phyloP scores from a whole-genome alignment of 2,797 vertebrate species.

The Dipus sagitta region DNA sequence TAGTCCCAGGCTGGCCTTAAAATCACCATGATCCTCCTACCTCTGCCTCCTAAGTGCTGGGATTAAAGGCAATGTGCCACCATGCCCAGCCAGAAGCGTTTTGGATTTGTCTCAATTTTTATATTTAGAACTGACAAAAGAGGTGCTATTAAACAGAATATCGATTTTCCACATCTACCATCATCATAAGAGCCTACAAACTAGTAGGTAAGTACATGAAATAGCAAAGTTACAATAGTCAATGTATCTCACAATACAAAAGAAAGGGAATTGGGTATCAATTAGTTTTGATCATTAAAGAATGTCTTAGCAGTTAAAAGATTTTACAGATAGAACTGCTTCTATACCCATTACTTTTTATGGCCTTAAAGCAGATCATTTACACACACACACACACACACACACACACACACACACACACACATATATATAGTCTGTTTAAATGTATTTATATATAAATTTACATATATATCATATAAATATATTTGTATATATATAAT shows the following conservation, averaged over 20 bases:
- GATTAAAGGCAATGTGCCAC: no score
- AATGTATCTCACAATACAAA: conserved; percentile 20
- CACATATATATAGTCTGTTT: no score
- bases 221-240: not conserved
- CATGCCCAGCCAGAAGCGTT: not conserved
- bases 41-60: no score
- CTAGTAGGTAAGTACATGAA: not conserved
- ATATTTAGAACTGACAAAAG: conserved; percentile 21
- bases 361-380: not conserved
- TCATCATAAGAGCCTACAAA: not conserved
- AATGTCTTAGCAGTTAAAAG: conserved; percentile 42
- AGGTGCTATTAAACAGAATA: not conserved
- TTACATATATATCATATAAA: no score
- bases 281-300: not conserved
- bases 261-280: conserved; percentile 26
- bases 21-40: no score
- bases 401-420: no score
- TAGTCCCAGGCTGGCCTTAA: no score
- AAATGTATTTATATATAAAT: no score
- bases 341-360: conserved; percentile 6
- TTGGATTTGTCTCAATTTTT: conserved; percentile 3
- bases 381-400: no score
- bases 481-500: not conserved
- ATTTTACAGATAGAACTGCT: not conserved
- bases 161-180: not conserved